Evolutionary conservation across 2,888 invertebrate genomes (phyloP).

Genomic region (Lamproptera curius): DNA sequence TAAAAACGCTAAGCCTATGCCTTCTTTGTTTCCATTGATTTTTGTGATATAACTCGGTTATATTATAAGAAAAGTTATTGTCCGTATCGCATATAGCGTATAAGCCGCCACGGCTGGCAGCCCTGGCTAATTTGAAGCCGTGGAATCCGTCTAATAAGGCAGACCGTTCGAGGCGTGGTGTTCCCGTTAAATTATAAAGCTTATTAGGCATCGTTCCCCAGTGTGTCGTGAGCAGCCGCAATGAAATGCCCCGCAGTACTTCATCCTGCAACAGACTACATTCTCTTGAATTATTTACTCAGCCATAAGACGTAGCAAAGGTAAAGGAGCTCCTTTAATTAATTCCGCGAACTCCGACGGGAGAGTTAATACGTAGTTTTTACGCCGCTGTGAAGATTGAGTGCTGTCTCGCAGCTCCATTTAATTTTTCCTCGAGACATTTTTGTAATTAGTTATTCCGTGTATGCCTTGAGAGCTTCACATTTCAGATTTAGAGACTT

Average conservation of each 20-base stretch:
- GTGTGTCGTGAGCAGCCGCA: conserved; percentile 61
- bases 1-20: no score
- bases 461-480: no score
- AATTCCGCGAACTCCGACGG: conserved; percentile 24
- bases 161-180: conserved; percentile 39
- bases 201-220: conserved; percentile 69
- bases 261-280: conserved; percentile 37
- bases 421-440: no score
- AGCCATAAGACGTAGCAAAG: conserved; percentile 28
- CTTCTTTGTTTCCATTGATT: no score
- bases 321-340: conserved; percentile 43
- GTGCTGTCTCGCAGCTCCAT: no score
- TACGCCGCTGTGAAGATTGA: no score
- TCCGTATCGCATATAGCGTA: no score
- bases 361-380: conserved; percentile 4
- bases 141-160: conserved; percentile 55
- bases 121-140: conserved; percentile 39
- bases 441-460: no score
- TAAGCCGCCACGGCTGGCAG: conserved; percentile 1
- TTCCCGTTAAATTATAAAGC: conserved; percentile 70
- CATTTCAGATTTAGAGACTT: no score
- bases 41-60: no score
- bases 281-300: conserved; percentile 47
- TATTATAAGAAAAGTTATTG: no score
- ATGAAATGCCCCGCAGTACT: conserved; percentile 48